phyloP scores from a whole-genome alignment of 2,113 vertebrate species.

The Albula goreensis region DNA sequence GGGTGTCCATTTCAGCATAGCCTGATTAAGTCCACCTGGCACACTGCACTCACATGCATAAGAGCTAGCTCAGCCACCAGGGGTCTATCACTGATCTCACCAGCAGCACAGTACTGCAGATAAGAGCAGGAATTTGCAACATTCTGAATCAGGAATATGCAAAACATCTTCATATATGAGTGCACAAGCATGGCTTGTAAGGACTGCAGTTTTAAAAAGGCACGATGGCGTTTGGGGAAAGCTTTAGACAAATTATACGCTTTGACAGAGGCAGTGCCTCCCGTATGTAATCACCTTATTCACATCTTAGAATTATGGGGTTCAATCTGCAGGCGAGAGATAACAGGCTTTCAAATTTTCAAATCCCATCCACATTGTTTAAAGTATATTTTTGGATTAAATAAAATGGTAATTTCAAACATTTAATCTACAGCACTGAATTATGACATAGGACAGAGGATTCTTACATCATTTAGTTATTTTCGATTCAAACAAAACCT shows the following conservation, averaged over 20 bases:
- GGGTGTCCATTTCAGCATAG: background rate
- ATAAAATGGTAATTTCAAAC: no score
- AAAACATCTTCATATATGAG: no score
- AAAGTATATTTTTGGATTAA: no score
- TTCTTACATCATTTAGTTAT: background rate
- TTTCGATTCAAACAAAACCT: background rate
- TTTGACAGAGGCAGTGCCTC: no score
- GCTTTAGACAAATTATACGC: no score
- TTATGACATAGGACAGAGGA: background rate
- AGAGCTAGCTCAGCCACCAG: background rate
- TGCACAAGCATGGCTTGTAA: no score
- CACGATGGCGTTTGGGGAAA: no score
- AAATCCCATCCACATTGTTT: background rate
- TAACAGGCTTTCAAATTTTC: background rate
- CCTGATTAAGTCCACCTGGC: no score
- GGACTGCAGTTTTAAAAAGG: no score
- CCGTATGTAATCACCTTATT: background rate
- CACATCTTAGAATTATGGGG: background rate
- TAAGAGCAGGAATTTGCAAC: background rate
- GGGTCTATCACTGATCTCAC: background rate
- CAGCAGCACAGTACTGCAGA: background rate
- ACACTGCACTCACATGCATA: background rate
- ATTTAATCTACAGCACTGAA: no score
- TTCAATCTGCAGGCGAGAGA: background rate
- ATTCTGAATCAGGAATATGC: no score